Conservation (phyloP, 2,797 vertebrate species). For the Somateria mollissima region DNA sequence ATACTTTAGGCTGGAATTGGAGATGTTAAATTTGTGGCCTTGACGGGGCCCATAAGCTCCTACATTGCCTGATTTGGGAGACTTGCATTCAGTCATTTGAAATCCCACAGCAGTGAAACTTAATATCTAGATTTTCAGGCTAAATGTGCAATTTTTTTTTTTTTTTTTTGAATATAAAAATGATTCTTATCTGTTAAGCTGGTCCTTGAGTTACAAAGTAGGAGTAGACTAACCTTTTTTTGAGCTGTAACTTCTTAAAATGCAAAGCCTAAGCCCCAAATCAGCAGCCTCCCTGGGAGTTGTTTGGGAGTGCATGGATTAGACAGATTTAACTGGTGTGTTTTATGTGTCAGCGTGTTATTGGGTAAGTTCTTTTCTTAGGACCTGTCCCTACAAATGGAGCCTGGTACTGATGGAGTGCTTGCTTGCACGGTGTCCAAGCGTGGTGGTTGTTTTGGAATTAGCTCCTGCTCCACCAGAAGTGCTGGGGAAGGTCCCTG, state of each 20-base stretch:
- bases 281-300: not conserved
- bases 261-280: not conserved
- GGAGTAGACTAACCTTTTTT: not conserved
- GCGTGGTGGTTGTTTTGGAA: not conserved
- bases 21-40: not conserved
- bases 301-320: not conserved
- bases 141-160: not conserved
- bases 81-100: conserved; percentile 15
- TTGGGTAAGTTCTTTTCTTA: not conserved
- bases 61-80: not conserved
- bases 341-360: not conserved
- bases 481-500: not conserved
- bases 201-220: conserved; percentile 25
- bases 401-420: not conserved
- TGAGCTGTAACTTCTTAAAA: not conserved
- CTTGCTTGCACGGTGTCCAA: not conserved
- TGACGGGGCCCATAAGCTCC: not conserved
- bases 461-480: not conserved
- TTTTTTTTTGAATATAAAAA: not conserved
- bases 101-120: conserved; percentile 8
- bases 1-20: not conserved
- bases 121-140: not conserved
- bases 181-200: conserved; percentile 7
- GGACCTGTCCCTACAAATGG: not conserved
- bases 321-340: not conserved